These are phyloP conservation scores for Ammodytes dubius DNA, from an alignment of 2,113 vertebrate genomes.

Conservation along the genomic window DNA sequence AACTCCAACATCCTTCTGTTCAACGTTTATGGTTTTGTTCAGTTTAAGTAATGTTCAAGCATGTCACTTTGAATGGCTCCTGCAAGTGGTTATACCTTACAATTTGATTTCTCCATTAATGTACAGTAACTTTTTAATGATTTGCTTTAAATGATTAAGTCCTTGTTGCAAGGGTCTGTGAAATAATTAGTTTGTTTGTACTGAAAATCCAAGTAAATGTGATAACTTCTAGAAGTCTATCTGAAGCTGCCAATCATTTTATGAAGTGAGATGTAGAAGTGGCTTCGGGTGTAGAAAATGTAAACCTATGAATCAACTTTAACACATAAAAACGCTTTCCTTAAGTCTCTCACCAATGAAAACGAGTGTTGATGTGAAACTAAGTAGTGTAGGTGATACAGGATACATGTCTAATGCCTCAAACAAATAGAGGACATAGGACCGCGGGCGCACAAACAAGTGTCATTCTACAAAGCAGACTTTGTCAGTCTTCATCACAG, in stretches of 20 bases:
- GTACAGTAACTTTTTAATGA: neutral
- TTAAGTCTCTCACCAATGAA: neutral
- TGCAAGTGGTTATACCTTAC: neutral
- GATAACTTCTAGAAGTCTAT: neutral
- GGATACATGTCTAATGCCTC: neutral
- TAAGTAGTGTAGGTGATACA: neutral
- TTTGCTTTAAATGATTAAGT: neutral
- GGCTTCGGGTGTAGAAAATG: neutral
- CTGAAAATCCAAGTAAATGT: neutral
- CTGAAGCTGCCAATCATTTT: neutral
- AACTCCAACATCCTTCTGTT: neutral
- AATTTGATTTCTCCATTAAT: neutral
- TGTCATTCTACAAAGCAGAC: constrained; percentile 35
- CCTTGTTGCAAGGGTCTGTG: neutral
- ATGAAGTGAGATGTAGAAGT: neutral
- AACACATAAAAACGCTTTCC: neutral
- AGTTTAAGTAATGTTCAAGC: neutral
- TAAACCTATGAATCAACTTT: neutral
- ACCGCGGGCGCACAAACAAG: constrained; percentile 30
- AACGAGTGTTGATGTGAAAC: neutral
- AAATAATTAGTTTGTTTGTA: too few relatives aligned
- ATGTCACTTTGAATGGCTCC: neutral
- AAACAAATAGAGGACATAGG: neutral
- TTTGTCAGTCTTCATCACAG: constrained; percentile 71
- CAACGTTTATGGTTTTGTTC: neutral